Evolutionary conservation across 2,888 invertebrate species (phyloP), one percentile per base, ranked within the genome.

Genomic region (Sepioteuthis lessoniana): DNA sequence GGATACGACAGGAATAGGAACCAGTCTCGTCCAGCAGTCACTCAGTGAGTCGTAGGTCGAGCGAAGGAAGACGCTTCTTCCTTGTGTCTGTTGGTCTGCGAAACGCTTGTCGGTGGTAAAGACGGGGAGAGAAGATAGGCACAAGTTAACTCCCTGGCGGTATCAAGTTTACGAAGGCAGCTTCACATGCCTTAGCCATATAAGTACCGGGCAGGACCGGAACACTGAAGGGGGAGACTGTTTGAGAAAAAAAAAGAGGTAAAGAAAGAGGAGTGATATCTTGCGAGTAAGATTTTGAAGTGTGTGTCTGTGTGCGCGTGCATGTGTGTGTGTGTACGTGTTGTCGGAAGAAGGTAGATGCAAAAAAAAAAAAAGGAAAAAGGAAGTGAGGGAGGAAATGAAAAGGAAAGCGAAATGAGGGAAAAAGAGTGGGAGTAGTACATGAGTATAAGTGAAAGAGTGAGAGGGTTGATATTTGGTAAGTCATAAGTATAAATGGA

Each of bases 151-250:
- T 47, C 47, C 46, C n/a, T 92, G 92, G 91, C 35, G 46, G 92
- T 55, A 95, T 95, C 95, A 94, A 91, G 95, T 95, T n/a, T 95
- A 95, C 95, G 94, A 50, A 90, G 47, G 19, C 92, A 35, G 94
- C 93, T 93, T 94, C 94, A 95, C 95, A 95, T 95, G 95, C 95
- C 95, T 95, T 95, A 94, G 95, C 96, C 96, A 95, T 95, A 96
- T 96, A 95, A 95, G 95, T 95, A 95, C 95, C 95, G 55, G 94
- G 95, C 95, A 25, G 92, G 92, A 47, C 94, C 93, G 46, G 94
- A 93, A 91, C 94, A 95, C 94, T 94, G 94, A 94, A 94, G 94
- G 94, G 42, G 92, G 37, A 91, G 93, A 93, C 60, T 94, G 94
- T 94, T 46, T 47, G 93, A n/a, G 55, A 93, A 55, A 42, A 35